phyloP scores from a whole-genome alignment of 2,113 vertebrate genomes.

The Girardinichthys multiradiatus region DNA sequence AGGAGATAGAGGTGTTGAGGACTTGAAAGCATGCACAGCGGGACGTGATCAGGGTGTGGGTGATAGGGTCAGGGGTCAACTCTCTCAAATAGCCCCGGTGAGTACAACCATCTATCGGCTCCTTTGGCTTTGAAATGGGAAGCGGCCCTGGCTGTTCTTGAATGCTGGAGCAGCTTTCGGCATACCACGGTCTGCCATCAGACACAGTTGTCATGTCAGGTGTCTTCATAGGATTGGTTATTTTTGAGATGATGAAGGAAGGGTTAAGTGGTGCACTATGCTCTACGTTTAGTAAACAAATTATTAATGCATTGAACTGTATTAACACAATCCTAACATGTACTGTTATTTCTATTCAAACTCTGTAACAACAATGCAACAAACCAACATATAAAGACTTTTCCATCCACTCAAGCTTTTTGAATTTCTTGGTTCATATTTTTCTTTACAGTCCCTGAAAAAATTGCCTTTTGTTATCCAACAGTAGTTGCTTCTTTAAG shows the following conservation, averaged over 20 bases:
- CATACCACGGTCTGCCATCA: conserved; percentile 67
- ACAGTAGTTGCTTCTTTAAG: no score
- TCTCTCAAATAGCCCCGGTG: conserved; percentile 79
- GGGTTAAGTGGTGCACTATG: conserved; percentile 38
- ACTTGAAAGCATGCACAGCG: conserved; percentile 66
- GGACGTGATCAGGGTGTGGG: conserved; percentile 65
- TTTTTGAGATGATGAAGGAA: conserved; percentile 71
- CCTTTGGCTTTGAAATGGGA: conserved; percentile 83
- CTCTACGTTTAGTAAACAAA: conserved; percentile 31
- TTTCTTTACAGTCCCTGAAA: no score
- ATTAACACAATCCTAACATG: neutral
- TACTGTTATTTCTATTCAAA: neutral
- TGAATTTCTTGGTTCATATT: no score
- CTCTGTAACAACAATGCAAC: neutral
- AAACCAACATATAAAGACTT: neutral
- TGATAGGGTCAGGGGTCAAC: conserved; percentile 66
- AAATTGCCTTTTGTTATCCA: no score
- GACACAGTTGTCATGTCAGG: conserved; percentile 87
- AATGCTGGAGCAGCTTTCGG: conserved; percentile 51
- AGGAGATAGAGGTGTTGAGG: conserved; percentile 43
- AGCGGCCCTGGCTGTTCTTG: conserved; percentile 46
- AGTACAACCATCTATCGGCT: conserved; percentile 69
- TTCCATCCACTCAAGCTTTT: no score
- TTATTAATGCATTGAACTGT: neutral
- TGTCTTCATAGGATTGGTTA: conserved; percentile 79